phyloP scores from a whole-genome alignment of 2,113 vertebrate species.

The Petroica traversi region DNA sequence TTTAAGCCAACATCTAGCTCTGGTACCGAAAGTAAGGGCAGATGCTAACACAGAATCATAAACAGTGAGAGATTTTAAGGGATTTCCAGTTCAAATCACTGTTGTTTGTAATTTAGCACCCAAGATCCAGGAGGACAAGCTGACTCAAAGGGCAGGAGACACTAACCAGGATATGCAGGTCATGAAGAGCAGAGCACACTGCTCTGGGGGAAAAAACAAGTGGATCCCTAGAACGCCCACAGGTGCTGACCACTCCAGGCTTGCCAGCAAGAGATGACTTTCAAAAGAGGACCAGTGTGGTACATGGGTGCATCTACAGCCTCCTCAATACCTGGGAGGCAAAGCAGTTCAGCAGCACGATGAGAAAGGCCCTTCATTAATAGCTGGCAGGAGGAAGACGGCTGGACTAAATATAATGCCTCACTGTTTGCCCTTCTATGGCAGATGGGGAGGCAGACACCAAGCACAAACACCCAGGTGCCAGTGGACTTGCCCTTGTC shows the following conservation, averaged over 20 bases:
- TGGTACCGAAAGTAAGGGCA: not conserved
- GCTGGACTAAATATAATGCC: not conserved
- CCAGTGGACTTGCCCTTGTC: not conserved
- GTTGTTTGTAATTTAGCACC: not conserved
- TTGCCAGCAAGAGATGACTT: not conserved
- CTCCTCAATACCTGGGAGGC: not conserved
- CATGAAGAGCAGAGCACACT: not conserved
- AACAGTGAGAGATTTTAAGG: not conserved
- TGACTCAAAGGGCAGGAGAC: not conserved
- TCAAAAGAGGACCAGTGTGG: not conserved
- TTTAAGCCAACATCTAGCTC: not conserved
- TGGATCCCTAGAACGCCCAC: accelerated
- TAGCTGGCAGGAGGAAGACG: not conserved
- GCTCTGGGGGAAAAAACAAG: not conserved
- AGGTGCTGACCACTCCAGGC: not conserved
- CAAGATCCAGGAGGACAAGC: not conserved
- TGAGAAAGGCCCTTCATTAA: not conserved
- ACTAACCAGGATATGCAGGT: not conserved
- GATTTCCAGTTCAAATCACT: not conserved
- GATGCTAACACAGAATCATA: not conserved
- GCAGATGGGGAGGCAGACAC: not conserved
- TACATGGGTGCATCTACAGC: not conserved
- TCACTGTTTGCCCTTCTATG: not conserved
- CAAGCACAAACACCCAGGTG: not conserved
- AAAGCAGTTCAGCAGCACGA: not conserved